Conservation (phyloP, 2,113 vertebrate species). For the Mustela lutreola region DNA sequence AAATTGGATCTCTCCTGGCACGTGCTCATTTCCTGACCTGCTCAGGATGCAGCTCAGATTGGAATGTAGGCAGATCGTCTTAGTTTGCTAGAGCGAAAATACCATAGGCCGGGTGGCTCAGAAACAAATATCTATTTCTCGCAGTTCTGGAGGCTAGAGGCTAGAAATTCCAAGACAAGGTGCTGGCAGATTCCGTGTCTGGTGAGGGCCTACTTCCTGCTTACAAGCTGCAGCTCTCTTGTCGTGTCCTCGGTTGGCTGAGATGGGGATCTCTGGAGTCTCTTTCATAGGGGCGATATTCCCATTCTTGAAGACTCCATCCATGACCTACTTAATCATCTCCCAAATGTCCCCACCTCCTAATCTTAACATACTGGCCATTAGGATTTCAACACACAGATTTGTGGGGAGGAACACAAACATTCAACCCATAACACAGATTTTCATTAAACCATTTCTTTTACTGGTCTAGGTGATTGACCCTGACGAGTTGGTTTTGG, state of each 20-base stretch:
- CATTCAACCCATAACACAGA: neutral
- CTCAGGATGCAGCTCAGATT: neutral
- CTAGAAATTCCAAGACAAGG: neutral
- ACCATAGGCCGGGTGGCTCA: neutral
- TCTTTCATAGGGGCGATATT: neutral
- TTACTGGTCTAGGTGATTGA: neutral
- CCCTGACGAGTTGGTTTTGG: neutral
- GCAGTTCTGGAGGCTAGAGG: neutral
- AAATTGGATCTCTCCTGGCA: neutral
- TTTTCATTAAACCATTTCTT: neutral
- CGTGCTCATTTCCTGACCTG: neutral
- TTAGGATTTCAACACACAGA: neutral
- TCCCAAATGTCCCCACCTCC: neutral
- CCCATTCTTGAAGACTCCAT: neutral
- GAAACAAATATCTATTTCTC: neutral
- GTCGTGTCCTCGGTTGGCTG: neutral
- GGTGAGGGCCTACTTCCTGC: neutral
- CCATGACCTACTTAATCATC: neutral
- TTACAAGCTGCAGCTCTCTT: neutral
- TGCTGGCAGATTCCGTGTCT: too few relatives aligned
- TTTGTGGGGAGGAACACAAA: neutral
- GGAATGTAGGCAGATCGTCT: neutral
- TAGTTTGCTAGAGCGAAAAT: neutral
- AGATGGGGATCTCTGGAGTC: neutral
- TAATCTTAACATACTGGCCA: neutral